phyloP scores from a whole-genome alignment of 2,797 vertebrate species.

The Channa striata region DNA sequence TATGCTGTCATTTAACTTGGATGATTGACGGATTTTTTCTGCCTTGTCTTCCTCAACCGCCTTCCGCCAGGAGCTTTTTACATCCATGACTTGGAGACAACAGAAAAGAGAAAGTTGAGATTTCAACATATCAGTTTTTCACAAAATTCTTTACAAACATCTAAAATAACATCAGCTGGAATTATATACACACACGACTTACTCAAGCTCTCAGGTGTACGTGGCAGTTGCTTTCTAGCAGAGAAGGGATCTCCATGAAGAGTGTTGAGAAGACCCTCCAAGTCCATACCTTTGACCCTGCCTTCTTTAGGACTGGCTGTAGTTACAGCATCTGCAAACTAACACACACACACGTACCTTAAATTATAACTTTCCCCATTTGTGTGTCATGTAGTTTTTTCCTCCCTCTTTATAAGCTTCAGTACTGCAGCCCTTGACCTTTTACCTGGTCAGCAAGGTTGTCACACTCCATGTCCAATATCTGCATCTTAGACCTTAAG shows the following conservation, averaged over 20 bases:
- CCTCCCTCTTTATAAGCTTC: fast-evolving
- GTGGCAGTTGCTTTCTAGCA: constrained; percentile 86
- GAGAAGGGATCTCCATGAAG: constrained; percentile 88
- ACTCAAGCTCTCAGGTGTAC: constrained; percentile 93
- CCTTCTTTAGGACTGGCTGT: constrained; percentile 52
- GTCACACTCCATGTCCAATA: constrained; percentile 74
- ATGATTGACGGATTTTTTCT: constrained; percentile 46
- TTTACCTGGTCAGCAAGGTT: constrained; percentile 78
- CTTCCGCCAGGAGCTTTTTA: constrained; percentile 84
- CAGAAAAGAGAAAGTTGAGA: neutral
- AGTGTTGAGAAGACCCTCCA: constrained; percentile 81
- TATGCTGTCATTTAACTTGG: constrained; percentile 23
- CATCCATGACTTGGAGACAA: constrained; percentile 67
- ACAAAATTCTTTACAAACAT: too few relatives aligned
- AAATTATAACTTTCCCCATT: neutral
- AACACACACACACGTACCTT: constrained; percentile 4
- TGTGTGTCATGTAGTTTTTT: neutral
- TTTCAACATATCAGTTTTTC: too few relatives aligned
- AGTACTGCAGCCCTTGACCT: neutral
- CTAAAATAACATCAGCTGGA: too few relatives aligned
- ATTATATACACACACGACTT: constrained; percentile 51
- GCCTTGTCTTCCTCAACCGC: constrained; percentile 78
- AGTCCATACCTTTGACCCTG: constrained; percentile 61
- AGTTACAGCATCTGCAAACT: constrained; percentile 89
- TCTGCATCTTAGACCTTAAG: constrained; percentile 44